Evolutionary conservation across 2,888 invertebrate genomes (phyloP), one percentile per base, ranked within the genome.

Genomic region (Gonocerus acuteangulatus): DNA sequence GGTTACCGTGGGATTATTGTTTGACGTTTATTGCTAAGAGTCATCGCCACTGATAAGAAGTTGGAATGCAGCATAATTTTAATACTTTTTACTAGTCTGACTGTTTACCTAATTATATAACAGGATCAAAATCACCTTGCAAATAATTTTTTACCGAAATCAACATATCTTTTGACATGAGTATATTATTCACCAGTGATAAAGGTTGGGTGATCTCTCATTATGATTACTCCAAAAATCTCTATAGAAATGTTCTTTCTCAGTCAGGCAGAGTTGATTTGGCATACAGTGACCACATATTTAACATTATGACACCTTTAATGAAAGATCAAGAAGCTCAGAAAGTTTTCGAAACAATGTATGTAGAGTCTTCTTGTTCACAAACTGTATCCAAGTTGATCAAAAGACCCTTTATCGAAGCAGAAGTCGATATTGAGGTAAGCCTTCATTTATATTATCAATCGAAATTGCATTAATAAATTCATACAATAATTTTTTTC

Each of bases 131-230:
- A n/a, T n/a, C n/a, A n/a, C n/a, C n/a, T n/a, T n/a, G n/a, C n/a
- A n/a, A n/a, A n/a, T n/a, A n/a, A n/a, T n/a, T n/a, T n/a, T n/a
- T n/a, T n/a, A n/a, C n/a, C n/a, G n/a, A n/a, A n/a, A n/a, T n/a
- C n/a, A n/a, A n/a, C n/a, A n/a, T n/a, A n/a, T n/a, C n/a, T n/a
- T n/a, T 27, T 42, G 54, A 39, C 27, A 79, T 79, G 79, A 77
- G 78, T 67, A 66, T 78, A 44, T 67, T 77, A 60, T 72, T 71
- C 57, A 64, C 68, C 22, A 70, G 70, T 48, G 69, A 74, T 11
- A 70, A 72, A 42, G 80, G 79, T 21, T 77, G 75, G 73, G 73
- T 78, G 42, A 71, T 81, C 68, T 80, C 78, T 11, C 80, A 80
- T 68, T 71, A 75, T 65, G 67, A 73, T 34, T 77, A 75, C 68